Base-by-base conservation (phyloP, 2,113 vertebrate species). In the Rynchops niger region DNA sequence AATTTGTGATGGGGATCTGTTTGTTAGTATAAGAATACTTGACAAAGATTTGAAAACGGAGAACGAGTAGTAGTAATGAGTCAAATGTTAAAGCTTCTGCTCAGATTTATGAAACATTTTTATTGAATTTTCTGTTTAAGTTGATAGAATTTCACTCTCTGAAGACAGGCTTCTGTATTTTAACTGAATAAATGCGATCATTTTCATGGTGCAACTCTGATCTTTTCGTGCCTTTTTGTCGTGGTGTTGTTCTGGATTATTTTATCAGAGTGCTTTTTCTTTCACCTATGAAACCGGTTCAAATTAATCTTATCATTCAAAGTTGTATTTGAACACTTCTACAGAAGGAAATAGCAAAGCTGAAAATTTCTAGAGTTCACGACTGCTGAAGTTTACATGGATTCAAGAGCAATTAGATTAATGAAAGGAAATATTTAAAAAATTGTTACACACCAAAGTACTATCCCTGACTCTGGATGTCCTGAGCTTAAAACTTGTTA, bases 21-120 rank as follows among this genome's bases (percentile, higher is more conserved):
- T 94, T 93, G 55, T 47, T 73, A 72, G 21, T 49, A 9, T 36
- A 63, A 59, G 72, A 86, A 63, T 81, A 43, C n/a, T 71, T 7
- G 9, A 88, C 59, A 71, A 66, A 38, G 30, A 45, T 58, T 73
- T 90, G 76, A 84, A 63, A 90, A 55, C 9, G 74, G 69, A 82
- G 86, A 56, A 70, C 70, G 55, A 78, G 70, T 62, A 83, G 71
- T 53, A 69, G 30, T 55, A 78, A 91, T 45, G 72, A 89, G 69
- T 87, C 72, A 93, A 95, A 84, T 87, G 56, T 40, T 95, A 52
- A 66, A 94, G 59, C 63, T 88, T 73, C 65, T 91, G 11, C 65
- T 91, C 52, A n/a, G 38, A 70, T 82, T 87, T 87, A 25, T 34
- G 52, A 71, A 94, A 78, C 9, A 19, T 59, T 92, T 86, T 78